These are phyloP conservation scores for Taxidea taxus DNA, from an alignment of 2,113 vertebrate species.

Conservation along the genomic window DNA sequence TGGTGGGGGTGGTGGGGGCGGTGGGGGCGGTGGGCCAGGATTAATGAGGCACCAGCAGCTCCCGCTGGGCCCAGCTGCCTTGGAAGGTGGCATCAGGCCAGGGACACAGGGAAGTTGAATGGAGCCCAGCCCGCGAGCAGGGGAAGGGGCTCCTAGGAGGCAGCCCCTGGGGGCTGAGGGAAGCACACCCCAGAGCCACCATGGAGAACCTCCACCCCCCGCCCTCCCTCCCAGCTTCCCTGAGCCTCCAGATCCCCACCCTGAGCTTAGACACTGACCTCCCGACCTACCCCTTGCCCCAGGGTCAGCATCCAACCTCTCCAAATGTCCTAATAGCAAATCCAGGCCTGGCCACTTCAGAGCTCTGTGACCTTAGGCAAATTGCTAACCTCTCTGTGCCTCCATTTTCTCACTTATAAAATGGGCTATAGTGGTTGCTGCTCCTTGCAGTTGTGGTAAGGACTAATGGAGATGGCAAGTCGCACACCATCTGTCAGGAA, in stretches of 20 bases:
- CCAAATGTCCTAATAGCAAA: not conserved
- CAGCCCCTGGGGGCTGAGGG: not conserved
- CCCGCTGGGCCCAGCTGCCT: not conserved
- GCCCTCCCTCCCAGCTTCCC: not conserved
- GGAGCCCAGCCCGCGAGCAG: not conserved
- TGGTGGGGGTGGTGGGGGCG: not conserved
- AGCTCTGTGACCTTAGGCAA: not conserved
- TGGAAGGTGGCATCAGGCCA: not conserved
- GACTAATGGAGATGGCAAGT: no score
- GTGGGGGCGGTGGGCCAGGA: not conserved
- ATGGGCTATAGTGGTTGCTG: not conserved
- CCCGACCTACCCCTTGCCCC: accelerated
- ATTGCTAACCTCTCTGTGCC: not conserved
- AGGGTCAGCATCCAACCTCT: not conserved
- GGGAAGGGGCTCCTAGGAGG: not conserved
- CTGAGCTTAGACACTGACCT: not conserved
- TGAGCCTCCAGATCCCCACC: not conserved
- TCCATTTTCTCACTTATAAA: not conserved
- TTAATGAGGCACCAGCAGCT: not conserved
- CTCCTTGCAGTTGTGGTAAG: not conserved
- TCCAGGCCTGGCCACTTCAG: not conserved
- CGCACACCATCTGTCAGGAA: not conserved
- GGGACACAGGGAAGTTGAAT: no score
- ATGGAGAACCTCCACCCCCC: not conserved
- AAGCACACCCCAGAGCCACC: not conserved